Evolutionary conservation across 1,140 invertebrate genomes (phyloP).

Genomic region (Scaptomyza hsui): DNA sequence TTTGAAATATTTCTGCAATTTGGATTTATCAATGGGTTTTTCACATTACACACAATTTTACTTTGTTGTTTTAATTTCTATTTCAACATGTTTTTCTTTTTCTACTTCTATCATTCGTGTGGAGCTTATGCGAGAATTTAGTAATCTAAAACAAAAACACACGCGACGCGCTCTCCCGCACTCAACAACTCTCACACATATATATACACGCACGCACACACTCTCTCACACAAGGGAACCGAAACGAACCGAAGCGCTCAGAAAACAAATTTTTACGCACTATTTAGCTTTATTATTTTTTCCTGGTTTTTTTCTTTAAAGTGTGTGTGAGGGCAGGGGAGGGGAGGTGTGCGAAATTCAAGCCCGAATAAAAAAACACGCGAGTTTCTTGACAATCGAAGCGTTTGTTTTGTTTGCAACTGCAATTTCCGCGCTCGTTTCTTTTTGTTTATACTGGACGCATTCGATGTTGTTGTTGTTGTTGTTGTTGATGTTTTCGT

Average conservation of each 20-base stretch:
- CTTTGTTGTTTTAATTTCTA: slow-evolving; percentile 44
- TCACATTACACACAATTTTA: slow-evolving; percentile 9
- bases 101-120: slow-evolving; percentile 25
- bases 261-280: slow-evolving; percentile 76
- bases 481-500: slow-evolving; percentile 39
- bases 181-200: neutral
- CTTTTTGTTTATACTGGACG: slow-evolving; percentile 45
- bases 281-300: slow-evolving; percentile 70
- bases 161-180: slow-evolving; percentile 26
- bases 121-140: slow-evolving; percentile 52
- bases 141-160: slow-evolving; percentile 72
- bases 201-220: slow-evolving; percentile 12
- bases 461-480: slow-evolving; percentile 20
- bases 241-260: slow-evolving; percentile 64
- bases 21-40: slow-evolving; percentile 11
- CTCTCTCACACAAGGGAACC: slow-evolving; percentile 16
- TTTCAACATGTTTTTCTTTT: slow-evolving; percentile 64
- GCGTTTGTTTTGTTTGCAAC: slow-evolving; percentile 72
- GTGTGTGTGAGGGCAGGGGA: neutral
- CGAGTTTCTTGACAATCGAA: slow-evolving; percentile 62
- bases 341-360: slow-evolving; percentile 52
- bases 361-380: slow-evolving; percentile 39
- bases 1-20: slow-evolving; percentile 13
- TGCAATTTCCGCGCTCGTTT: slow-evolving; percentile 70
- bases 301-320: slow-evolving; percentile 35